Base-by-base conservation (phyloP, 2,888 invertebrate genomes). In the Caenorhabditis becei region DNA sequence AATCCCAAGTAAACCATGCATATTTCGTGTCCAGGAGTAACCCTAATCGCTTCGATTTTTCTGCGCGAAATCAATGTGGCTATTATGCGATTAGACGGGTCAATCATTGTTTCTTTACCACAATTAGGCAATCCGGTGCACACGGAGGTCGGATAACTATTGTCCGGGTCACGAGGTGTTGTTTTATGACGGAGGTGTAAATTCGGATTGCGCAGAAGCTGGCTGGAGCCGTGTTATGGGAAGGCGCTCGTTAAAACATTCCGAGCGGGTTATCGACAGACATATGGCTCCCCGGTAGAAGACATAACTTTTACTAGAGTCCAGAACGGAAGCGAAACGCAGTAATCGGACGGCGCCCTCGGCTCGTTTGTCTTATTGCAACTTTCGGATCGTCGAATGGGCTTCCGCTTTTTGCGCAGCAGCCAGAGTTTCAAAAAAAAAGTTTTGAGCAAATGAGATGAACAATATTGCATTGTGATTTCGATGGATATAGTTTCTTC, bases 231-330 rank as follows among this genome's bases (percentile, higher is more conserved):
- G 54, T 56, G 72, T 63, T 72, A 65, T 72, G 74, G 74, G 74
- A 74, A 74, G 74, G 26, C 49, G 74, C 58, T 74, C 74, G 74
- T 74, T 74, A 74, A n/a, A 74, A 66, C 65, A 63, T 41, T 56
- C 72, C 62, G 47, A 35, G 58, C 49, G 35, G n/a, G 58, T 58
- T 35, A 35, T 61, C 24, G 65, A 47, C 32, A 72, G 72, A 74
- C 74, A 74, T 74, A 74, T 74, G 74, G 74, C 74, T n/a, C 56
- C 41, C 62, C 63, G 54, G 61, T 62, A 49, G n/a, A n/a, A n/a
- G 69, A 71, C 71, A 71, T 71, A 71, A 71, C 71, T 71, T 71
- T 71, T 71, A 71, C 71, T 35, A 4, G 69, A 26, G 24, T 14
- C 35, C 28, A 32, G 71, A 71, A 71, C 71, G 62, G 56, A 71